These are phyloP conservation scores for Acleris holmiana DNA, from an alignment of 2,888 invertebrate genomes.

Conservation along the genomic window DNA sequence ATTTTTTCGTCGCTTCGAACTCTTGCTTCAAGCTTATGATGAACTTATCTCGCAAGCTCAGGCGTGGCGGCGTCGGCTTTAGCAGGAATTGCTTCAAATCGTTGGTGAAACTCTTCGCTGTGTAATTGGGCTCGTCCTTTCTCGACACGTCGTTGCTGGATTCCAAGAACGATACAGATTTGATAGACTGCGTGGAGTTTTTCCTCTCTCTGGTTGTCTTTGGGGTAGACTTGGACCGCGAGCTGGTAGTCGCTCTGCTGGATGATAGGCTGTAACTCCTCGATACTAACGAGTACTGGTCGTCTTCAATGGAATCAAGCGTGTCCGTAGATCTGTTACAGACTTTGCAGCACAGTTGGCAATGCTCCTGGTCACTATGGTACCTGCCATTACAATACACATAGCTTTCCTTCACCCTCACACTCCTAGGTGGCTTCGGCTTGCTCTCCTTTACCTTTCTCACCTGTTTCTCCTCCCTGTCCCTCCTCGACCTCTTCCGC, in stretches of 20 bases:
- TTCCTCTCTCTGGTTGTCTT: slow-evolving; percentile 60
- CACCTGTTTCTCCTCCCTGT: slow-evolving; percentile 43
- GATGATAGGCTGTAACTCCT: slow-evolving; percentile 66
- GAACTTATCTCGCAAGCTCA: slow-evolving; percentile 77
- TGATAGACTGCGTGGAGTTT: slow-evolving; percentile 76
- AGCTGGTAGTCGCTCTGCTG: slow-evolving; percentile 47
- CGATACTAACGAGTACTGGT: slow-evolving; percentile 68
- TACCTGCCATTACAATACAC: slow-evolving; percentile 72
- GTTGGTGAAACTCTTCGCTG: slow-evolving; percentile 80
- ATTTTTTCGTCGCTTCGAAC: slow-evolving; percentile 73
- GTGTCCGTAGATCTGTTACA: slow-evolving; percentile 74
- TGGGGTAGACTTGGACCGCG: slow-evolving; percentile 54
- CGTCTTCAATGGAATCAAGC: slow-evolving; percentile 70
- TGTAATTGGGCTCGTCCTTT: slow-evolving; percentile 78
- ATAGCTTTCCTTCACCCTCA: slow-evolving; percentile 55
- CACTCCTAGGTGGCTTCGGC: slow-evolving; percentile 47
- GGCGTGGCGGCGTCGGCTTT: slow-evolving; percentile 72
- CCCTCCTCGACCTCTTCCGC: slow-evolving; percentile 49
- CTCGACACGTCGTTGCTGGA: slow-evolving; percentile 71
- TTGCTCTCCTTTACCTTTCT: slow-evolving; percentile 40
- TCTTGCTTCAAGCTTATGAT: slow-evolving; percentile 79
- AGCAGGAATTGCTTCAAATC: slow-evolving; percentile 78
- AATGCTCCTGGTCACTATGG: slow-evolving; percentile 71
- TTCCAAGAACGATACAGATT: slow-evolving; percentile 79
- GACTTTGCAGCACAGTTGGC: slow-evolving; percentile 68